Base-by-base conservation (phyloP, 2,888 invertebrate species). In the Anaspis maculata region DNA sequence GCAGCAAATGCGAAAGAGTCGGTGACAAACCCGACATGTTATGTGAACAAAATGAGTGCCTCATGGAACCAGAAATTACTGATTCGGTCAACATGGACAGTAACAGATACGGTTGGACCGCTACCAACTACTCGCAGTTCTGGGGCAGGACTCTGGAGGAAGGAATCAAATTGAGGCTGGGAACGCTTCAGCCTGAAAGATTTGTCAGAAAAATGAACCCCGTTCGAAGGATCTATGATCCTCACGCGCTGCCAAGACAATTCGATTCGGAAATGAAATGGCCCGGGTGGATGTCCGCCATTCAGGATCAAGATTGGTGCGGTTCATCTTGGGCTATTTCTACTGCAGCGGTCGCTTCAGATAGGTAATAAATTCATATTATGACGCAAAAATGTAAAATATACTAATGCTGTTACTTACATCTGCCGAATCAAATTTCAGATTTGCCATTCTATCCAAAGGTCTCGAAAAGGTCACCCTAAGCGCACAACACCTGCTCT, bases 321-420 rank as follows among this genome's bases (percentile, higher is more conserved):
- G 94, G 86, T 1, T 78, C 92, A 0, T 94, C 92, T 2, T 96
- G 95, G 95, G 94, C 91, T 1, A 74, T 95, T 14, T 84, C 90
- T 1, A 84, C 92, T 0, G 81, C 83, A 7, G 76, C 79, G 9
- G 81, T 89, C 22, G 83, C 83, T 32, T 82, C 84, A 29, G 87
- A 87, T 63, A 76, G 88, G 67, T n/a, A n/a, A n/a, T n/a, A n/a
- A 74, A 71, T 15, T 24, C 15, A 14, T n/a, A n/a, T n/a, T n/a
- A n/a, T n/a, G n/a, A n/a, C 9, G 6, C 9, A 19, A 19, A 19
- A 19, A 6, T 19, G 6, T 19, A 19, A 19, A 7, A 19, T n/a
- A n/a, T n/a, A n/a, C n/a, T n/a, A 19, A 19, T 19, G 9, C 9
- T 19, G 9, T 27, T 16, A n/a, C 14, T 6, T 5, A 15, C 5